phyloP scores from a whole-genome alignment of 1,140 invertebrate species.

The Danaus melanippus region DNA sequence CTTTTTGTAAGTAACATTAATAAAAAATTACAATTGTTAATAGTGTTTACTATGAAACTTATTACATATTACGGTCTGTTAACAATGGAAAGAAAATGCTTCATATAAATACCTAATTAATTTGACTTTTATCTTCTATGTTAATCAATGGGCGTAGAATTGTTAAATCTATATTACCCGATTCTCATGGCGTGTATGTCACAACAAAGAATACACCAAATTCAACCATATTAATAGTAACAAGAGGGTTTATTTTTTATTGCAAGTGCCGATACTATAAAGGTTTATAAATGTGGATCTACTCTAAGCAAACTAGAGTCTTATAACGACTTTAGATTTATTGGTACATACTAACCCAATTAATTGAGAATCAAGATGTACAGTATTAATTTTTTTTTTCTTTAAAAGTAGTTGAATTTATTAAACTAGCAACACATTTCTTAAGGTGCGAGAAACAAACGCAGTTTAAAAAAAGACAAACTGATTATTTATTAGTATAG shows the following conservation, averaged over 20 bases:
- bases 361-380: slow-evolving; percentile 60
- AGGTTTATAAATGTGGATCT: slow-evolving; percentile 3
- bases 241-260: slow-evolving; percentile 17
- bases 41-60: no score
- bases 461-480: no score
- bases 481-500: no score
- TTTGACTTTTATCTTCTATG: slow-evolving; percentile 52
- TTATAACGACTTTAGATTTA: slow-evolving; percentile 59
- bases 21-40: no score
- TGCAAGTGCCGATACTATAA: not conserved
- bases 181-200: slow-evolving; percentile 13
- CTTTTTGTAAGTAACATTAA: no score
- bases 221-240: slow-evolving; percentile 5
- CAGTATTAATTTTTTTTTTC: no score
- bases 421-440: no score
- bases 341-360: slow-evolving; percentile 56
- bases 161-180: slow-evolving; percentile 35
- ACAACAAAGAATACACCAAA: slow-evolving; percentile 12
- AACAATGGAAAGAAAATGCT: slow-evolving; percentile 60
- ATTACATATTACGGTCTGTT: slow-evolving; percentile 32
- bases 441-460: no score
- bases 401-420: no score
- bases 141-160: slow-evolving; percentile 64
- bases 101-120: slow-evolving; percentile 64
- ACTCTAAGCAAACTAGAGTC: slow-evolving; percentile 53